phyloP scores from a whole-genome alignment of 2,888 invertebrate species.

The Pediacus dermestoides region DNA sequence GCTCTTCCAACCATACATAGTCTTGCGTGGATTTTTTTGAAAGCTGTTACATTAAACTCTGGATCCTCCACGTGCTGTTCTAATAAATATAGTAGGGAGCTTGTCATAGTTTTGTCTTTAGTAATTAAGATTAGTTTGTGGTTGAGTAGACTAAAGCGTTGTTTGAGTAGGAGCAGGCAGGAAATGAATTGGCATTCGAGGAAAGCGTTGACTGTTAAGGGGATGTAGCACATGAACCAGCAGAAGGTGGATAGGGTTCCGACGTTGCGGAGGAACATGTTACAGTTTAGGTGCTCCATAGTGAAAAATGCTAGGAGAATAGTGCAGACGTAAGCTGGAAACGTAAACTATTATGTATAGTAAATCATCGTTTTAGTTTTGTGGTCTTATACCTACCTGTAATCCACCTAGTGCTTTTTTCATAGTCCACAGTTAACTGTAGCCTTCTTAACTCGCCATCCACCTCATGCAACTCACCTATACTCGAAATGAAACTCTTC shows the following conservation, averaged over 20 bases:
- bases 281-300: constrained; percentile 5
- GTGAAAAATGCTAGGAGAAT: background rate
- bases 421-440: background rate
- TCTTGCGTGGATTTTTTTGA: background rate
- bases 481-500: background rate
- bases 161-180: background rate
- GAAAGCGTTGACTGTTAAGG: constrained; percentile 2
- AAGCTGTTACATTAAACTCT: background rate
- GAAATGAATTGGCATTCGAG: constrained; percentile 5
- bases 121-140: background rate
- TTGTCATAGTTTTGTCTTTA: too few species aligned
- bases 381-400: too few species aligned
- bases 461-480: background rate
- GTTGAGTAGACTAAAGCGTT: background rate
- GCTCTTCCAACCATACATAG: background rate
- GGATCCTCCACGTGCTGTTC: too few species aligned
- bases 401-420: too few species aligned
- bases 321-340: background rate
- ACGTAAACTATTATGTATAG: too few species aligned
- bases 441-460: background rate
- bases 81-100: too few species aligned
- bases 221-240: constrained; percentile 7
- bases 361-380: too few species aligned
- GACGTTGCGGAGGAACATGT: constrained; percentile 4
- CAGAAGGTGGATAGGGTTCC: constrained; percentile 4